These are phyloP conservation scores for Sisyra terminalis DNA, from an alignment of 2,888 invertebrate species.

Conservation along the genomic window DNA sequence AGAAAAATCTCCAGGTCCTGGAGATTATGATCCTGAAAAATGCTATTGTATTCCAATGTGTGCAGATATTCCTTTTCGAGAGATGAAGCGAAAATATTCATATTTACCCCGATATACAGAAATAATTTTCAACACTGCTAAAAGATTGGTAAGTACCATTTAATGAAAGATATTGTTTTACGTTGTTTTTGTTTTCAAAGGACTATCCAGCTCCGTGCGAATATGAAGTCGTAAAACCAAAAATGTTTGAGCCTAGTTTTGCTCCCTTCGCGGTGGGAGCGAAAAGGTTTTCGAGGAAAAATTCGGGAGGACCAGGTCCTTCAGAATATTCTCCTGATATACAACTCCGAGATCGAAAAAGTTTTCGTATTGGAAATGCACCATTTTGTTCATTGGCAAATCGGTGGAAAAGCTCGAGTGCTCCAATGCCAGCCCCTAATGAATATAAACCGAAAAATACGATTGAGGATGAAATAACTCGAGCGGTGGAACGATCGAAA, in stretches of 20 bases:
- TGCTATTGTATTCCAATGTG: constrained; percentile 13
- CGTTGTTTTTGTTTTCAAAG: constrained; percentile 15
- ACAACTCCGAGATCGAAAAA: constrained; percentile 10
- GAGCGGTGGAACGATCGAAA: background rate
- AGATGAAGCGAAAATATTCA: constrained; percentile 20
- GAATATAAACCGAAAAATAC: constrained; percentile 11
- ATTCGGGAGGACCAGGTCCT: constrained; percentile 15
- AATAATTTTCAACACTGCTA: constrained; percentile 14
- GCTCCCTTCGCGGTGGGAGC: constrained; percentile 16
- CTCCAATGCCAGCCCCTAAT: constrained; percentile 11
- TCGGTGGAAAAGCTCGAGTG: constrained; percentile 8
- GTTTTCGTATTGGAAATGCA: constrained; percentile 13
- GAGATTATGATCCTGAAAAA: constrained; percentile 16
- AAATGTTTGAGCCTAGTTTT: constrained; percentile 5
- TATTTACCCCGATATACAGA: constrained; percentile 20
- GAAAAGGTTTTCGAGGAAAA: constrained; percentile 14
- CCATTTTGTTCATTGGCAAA: constrained; percentile 12
- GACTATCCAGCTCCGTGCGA: constrained; percentile 19
- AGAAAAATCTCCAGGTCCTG: constrained; percentile 15
- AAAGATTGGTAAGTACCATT: constrained; percentile 15
- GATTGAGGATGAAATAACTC: constrained; percentile 8
- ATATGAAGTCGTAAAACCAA: constrained; percentile 15
- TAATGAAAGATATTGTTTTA: background rate
- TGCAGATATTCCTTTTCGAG: constrained; percentile 18
- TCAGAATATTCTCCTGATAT: constrained; percentile 14